Percentiles rank a stretch among this genome's conserved stretches.
These are phyloP conservation scores for Himalopsyche kuldschensis DNA, from an alignment of 2,888 invertebrate genomes.

Conservation along the genomic window DNA sequence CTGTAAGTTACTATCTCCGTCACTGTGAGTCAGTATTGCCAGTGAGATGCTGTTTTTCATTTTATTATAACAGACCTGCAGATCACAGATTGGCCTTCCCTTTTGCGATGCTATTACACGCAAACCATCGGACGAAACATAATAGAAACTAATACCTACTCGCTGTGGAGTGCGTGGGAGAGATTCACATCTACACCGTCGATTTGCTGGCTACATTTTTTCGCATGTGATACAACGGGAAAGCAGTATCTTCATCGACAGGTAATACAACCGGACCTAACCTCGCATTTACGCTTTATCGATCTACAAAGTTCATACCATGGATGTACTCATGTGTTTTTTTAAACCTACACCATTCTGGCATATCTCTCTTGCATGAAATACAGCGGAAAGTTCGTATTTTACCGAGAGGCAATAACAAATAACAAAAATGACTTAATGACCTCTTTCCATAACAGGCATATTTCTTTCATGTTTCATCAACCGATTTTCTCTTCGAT, in stretches of 20 bases:
- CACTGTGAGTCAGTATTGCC: neutral
- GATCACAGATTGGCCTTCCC: slow-evolving; percentile 45
- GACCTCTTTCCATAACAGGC: too few species aligned
- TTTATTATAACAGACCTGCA: slow-evolving; percentile 62
- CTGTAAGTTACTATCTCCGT: neutral
- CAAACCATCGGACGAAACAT: neutral
- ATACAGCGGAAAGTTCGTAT: too few species aligned
- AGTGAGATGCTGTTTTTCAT: slow-evolving; percentile 51
- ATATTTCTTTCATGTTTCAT: too few species aligned
- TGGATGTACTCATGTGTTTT: too few species aligned
- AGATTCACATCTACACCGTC: neutral
- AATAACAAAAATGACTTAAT: too few species aligned
- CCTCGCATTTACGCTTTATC: neutral
- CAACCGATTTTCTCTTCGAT: too few species aligned
- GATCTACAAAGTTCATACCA: too few species aligned
- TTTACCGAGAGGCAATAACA: too few species aligned
- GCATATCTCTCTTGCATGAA: too few species aligned
- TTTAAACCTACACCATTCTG: too few species aligned
- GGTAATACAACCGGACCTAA: neutral
- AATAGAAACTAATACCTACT: neutral
- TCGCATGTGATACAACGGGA: neutral
- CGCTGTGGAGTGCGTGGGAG: neutral
- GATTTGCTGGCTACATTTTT: neutral
- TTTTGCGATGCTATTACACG: neutral
- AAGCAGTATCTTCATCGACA: neutral